phyloP scores from a whole-genome alignment of 2,888 invertebrate genomes.

The Andrena trimmerana region DNA sequence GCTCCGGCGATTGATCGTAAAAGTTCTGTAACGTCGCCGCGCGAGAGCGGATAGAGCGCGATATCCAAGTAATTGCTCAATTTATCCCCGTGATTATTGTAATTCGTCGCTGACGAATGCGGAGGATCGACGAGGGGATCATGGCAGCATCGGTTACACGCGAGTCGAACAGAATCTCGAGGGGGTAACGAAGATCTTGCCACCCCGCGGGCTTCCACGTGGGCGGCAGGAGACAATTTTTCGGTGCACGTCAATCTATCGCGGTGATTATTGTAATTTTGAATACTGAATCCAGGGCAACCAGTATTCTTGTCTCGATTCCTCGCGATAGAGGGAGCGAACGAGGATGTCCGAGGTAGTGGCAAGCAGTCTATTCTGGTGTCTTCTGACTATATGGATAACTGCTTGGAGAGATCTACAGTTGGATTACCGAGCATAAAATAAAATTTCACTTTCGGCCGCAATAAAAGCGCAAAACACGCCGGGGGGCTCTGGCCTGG shows the following conservation, averaged over 20 bases:
- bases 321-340: too few species aligned
- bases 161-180: conserved; percentile 28
- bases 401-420: conserved; percentile 6
- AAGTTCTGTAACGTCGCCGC: conserved; percentile 6
- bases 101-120: conserved; percentile 22
- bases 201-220: not conserved
- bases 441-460: conserved; percentile 59
- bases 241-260: conserved; percentile 45
- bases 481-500: conserved; percentile 1
- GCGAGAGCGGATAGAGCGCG: conserved; percentile 17
- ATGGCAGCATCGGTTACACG: conserved; percentile 20
- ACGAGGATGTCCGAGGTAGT: not conserved
- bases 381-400: conserved; percentile 27
- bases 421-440: conserved; percentile 38
- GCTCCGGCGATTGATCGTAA: conserved; percentile 3
- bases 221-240: conserved; percentile 13
- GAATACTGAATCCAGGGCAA: conserved; percentile 15
- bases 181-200: conserved; percentile 18
- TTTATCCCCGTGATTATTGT: conserved; percentile 47
- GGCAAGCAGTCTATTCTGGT: conserved; percentile 7
- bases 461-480: conserved; percentile 50
- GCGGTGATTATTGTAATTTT: conserved; percentile 51
- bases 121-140: not conserved
- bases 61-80: conserved; percentile 52
- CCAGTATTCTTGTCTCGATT: not conserved